Conservation (phyloP, 2,888 invertebrate species). For the Entomobrya proxima region DNA sequence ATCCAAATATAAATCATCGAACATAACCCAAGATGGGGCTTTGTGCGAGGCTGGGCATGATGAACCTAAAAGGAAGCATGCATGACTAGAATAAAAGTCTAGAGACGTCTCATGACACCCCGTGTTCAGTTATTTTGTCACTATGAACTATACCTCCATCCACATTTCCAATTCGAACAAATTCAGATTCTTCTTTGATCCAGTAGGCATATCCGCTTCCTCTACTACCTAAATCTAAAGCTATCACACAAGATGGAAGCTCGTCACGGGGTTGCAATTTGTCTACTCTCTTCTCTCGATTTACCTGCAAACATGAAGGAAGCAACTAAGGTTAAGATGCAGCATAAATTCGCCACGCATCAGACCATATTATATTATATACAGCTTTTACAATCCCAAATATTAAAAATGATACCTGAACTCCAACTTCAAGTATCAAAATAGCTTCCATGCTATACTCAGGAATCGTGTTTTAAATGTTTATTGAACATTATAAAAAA, state of each 20-base stretch:
- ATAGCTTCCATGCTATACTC: no score
- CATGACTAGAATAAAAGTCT: background rate
- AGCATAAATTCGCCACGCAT: no score
- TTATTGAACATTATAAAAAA: no score
- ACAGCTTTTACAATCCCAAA: no score
- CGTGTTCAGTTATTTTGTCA: background rate
- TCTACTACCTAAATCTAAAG: slow-evolving; percentile 73
- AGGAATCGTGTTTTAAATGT: no score
- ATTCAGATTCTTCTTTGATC: slow-evolving; percentile 69
- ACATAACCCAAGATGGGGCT: slow-evolving; percentile 73
- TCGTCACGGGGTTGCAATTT: slow-evolving; percentile 52
- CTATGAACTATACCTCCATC: slow-evolving; percentile 57
- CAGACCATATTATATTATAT: no score
- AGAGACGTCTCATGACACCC: background rate
- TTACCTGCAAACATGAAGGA: slow-evolving; percentile 53
- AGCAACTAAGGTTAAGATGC: no score
- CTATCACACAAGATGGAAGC: slow-evolving; percentile 70
- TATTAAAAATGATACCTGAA: no score
- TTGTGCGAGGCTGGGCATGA: slow-evolving; percentile 71
- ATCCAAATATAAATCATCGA: slow-evolving; percentile 70
- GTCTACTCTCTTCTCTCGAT: slow-evolving; percentile 55
- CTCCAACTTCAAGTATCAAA: no score
- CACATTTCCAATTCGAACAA: slow-evolving; percentile 72
- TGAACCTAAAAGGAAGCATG: slow-evolving; percentile 40
- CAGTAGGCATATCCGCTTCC: slow-evolving; percentile 73